phyloP scores from a whole-genome alignment of 2,888 invertebrate species.

The Listrodromus nycthemerus region DNA sequence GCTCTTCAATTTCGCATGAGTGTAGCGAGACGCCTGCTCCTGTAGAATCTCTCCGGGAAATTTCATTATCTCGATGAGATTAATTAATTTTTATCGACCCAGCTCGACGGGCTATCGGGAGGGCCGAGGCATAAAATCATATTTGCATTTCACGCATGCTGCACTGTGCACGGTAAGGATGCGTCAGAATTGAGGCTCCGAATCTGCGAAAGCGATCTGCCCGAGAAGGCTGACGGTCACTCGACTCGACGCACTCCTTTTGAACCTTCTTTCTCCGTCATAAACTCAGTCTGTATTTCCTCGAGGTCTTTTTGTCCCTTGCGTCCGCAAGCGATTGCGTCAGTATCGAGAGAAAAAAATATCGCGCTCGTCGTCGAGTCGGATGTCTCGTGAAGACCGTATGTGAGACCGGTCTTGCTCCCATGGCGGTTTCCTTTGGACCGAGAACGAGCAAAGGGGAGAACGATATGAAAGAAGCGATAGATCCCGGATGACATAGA shows the following conservation, averaged over 20 bases:
- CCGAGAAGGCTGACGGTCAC: slow-evolving; percentile 16
- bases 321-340: slow-evolving; percentile 57
- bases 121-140: background rate
- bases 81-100: slow-evolving; percentile 29
- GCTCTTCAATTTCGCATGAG: slow-evolving; percentile 1
- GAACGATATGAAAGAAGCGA: background rate
- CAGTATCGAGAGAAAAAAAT: slow-evolving; percentile 59
- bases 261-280: slow-evolving; percentile 40
- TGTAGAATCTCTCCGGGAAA: slow-evolving; percentile 27
- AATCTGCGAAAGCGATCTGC: slow-evolving; percentile 45
- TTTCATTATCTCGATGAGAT: slow-evolving; percentile 40
- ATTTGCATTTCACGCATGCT: slow-evolving; percentile 10
- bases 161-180: slow-evolving; percentile 1
- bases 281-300: slow-evolving; percentile 13
- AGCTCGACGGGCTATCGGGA: background rate
- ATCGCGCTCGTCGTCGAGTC: slow-evolving; percentile 47
- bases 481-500: slow-evolving; percentile 20
- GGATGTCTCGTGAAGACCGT: slow-evolving; percentile 38
- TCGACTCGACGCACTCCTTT: slow-evolving; percentile 33
- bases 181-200: slow-evolving; percentile 23
- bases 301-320: background rate
- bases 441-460: slow-evolving; percentile 4
- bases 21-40: background rate
- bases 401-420: slow-evolving; percentile 36
- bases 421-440: slow-evolving; percentile 22